Evolutionary conservation across 2,113 vertebrate species (phyloP).

Genomic region (Syrrhaptes paradoxus): DNA sequence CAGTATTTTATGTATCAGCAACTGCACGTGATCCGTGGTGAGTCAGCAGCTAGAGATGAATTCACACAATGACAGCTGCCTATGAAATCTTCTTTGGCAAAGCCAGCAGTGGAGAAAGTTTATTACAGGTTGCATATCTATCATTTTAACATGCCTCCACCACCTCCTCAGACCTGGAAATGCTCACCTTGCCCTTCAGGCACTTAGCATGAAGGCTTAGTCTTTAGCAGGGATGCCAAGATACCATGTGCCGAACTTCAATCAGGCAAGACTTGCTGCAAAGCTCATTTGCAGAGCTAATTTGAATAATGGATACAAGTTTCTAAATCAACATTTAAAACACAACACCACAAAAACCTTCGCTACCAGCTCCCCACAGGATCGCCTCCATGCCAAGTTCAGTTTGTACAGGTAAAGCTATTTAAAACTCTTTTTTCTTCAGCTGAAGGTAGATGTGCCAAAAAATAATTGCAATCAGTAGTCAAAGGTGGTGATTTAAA

Average conservation of each 20-base stretch:
- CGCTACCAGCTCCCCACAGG: neutral
- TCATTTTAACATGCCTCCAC: neutral
- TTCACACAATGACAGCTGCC: neutral
- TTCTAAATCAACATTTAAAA: neutral
- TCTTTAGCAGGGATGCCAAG: neutral
- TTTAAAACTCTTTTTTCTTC: neutral
- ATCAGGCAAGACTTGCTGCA: neutral
- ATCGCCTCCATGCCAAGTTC: neutral
- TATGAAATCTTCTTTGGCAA: constrained; percentile 2
- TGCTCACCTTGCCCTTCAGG: neutral
- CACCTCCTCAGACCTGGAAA: neutral
- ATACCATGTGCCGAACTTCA: neutral
- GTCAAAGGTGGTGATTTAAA: neutral
- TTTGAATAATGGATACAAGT: neutral
- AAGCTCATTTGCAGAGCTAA: neutral
- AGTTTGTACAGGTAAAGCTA: neutral
- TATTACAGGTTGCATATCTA: neutral
- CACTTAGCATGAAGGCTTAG: neutral
- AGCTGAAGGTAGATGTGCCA: neutral
- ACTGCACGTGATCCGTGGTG: neutral
- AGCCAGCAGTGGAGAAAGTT: neutral
- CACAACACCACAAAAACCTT: neutral
- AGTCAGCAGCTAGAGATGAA: neutral
- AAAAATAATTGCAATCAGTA: neutral
- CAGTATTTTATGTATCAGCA: neutral